Evolutionary conservation across 1,140 invertebrate genomes (phyloP).

Genomic region (Phymastichus coffea): DNA sequence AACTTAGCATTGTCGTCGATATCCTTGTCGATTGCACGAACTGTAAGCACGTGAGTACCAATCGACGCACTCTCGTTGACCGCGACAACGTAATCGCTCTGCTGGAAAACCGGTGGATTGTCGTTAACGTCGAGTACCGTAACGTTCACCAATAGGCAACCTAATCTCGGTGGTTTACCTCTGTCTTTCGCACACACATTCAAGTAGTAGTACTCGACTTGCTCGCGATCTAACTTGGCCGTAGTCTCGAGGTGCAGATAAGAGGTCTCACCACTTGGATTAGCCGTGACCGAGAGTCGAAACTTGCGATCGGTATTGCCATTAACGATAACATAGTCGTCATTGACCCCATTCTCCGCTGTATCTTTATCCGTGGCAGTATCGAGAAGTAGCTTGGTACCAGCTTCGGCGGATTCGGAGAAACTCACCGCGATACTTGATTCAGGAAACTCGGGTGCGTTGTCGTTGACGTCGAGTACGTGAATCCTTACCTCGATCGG

Average conservation of each 20-base stretch:
- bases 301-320: conserved; percentile 88
- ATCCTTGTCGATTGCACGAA: conserved; percentile 91
- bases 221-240: conserved; percentile 86
- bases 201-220: conserved; percentile 75
- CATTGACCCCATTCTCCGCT: conserved; percentile 81
- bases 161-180: conserved; percentile 75
- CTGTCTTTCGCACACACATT: conserved; percentile 90
- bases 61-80: conserved; percentile 88
- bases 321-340: conserved; percentile 84
- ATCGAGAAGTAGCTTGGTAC: conserved; percentile 82
- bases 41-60: conserved; percentile 83
- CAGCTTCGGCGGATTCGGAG: conserved; percentile 86
- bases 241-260: conserved; percentile 90
- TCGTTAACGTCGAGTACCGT: conserved; percentile 92
- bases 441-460: conserved; percentile 87
- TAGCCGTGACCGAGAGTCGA: conserved; percentile 75
- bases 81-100: conserved; percentile 88
- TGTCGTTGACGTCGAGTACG: conserved; percentile 87
- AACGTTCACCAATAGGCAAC: conserved; percentile 87
- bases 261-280: conserved; percentile 83
- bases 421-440: conserved; percentile 80
- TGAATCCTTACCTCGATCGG: conserved; percentile 87
- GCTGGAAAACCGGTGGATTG: conserved; percentile 90
- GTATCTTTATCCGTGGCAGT: conserved; percentile 84
- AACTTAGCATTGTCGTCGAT: conserved; percentile 89